These are phyloP conservation scores for Hyaena hyaena DNA, from an alignment of 2,113 vertebrate species.

Conservation along the genomic window DNA sequence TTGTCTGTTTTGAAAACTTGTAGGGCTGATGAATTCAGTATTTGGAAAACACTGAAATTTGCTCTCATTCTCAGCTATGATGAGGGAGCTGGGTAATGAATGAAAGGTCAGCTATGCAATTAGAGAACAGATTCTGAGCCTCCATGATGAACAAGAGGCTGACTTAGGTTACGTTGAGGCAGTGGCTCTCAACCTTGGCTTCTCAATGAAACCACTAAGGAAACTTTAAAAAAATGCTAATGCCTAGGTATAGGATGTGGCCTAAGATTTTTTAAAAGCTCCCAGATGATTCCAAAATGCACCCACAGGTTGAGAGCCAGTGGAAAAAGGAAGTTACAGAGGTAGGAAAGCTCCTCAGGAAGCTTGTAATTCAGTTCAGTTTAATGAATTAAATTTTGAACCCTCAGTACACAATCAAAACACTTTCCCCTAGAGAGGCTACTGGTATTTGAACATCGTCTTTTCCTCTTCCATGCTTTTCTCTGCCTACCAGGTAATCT, in stretches of 20 bases:
- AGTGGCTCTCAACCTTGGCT: neutral
- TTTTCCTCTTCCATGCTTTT: neutral
- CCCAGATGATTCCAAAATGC: neutral
- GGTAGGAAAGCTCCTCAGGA: neutral
- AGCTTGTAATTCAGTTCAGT: neutral
- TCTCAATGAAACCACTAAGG: neutral
- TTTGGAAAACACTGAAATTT: constrained; percentile 45
- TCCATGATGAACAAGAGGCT: neutral
- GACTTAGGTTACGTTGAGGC: neutral
- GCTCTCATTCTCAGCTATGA: neutral
- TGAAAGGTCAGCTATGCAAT: neutral
- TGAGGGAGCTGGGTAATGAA: neutral
- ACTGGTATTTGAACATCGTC: neutral
- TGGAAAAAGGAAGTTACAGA: neutral
- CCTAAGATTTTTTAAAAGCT: neutral
- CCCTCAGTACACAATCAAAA: neutral
- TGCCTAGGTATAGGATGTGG: neutral
- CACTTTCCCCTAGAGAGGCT: neutral
- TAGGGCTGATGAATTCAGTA: constrained; percentile 36
- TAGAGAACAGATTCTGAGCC: neutral
- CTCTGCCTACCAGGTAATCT: neutral
- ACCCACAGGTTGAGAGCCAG: neutral
- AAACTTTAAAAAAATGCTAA: neutral
- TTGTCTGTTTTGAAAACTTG: constrained; percentile 46
- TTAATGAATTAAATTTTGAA: neutral